Evolutionary conservation across 2,113 vertebrate genomes (phyloP), one percentile per base, ranked within the genome.

Genomic region (Rhabdomys dilectus): DNA sequence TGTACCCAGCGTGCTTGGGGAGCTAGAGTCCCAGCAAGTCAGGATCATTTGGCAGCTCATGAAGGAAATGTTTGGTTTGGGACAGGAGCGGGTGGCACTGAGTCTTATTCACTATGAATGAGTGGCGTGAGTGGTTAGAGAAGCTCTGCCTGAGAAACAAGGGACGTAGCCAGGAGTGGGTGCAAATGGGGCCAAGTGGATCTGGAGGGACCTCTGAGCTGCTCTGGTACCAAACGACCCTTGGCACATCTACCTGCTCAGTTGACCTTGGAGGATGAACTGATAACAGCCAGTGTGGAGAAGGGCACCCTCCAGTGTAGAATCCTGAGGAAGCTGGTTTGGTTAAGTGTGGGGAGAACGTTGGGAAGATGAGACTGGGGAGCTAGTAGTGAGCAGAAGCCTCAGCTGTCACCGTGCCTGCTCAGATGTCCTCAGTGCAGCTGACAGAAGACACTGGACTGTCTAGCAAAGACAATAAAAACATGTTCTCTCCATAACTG

Each of bases 11-110:
- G n/a, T 19, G 26, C 31, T 15, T 16, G 72, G 34, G 21, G 84
- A 95, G 39, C 53, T 88, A 73, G 51, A 19, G 64, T 45, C 76
- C 42, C 66, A 16, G 34, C 19, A 42, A 22, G 36, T 56, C 51
- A 10, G 36, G 26, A 48, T 13, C 3, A 10, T 34, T 4, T 3
- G n/a, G 64, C 2, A 56, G 10, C 68, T 21, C 1, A 1, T n/a
- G 36, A 26, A 88, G 89, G 21, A 66, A 53, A 81, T 16, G 45
- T 36, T 26, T 5, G 81, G 75, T 75, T 11, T 21, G 48, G 51
- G 48, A 26, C 76, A 53, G n/a, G 60, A 24, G 72, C 62, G 70
- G 66, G 48, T 36, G 29, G 81, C 42, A 66, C 70, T 8, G 31
- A 42, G 8, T 80, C 56, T 88, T 93, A 51, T 36, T 64, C 48